A percentile compares a stretch with the other conserved stretches of the same genome.
phyloP scores from a whole-genome alignment of 2,113 vertebrate species.

The Hiodon tergisus region DNA sequence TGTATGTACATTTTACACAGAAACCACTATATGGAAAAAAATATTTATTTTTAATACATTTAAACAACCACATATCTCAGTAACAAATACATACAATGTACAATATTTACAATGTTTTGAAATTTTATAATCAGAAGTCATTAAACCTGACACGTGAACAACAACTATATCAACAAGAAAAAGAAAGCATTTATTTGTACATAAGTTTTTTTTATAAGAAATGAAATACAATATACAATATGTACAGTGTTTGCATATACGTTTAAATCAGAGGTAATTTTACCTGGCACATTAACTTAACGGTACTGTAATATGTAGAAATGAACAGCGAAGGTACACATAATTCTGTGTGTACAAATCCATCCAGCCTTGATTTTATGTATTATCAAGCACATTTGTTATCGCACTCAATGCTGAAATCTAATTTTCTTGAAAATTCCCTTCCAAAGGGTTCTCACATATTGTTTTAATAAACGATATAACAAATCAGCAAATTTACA shows the following conservation, averaged over 20 bases:
- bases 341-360: constrained; percentile 21
- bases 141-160: constrained; percentile 1
- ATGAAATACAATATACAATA: neutral
- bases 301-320: constrained; percentile 32
- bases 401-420: constrained; percentile 32
- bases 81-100: constrained; percentile 41
- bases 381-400: constrained; percentile 29
- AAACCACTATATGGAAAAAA: constrained; percentile 40
- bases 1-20: neutral
- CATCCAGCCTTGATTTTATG: constrained; percentile 13
- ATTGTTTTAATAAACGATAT: constrained; percentile 23
- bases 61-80: constrained; percentile 35
- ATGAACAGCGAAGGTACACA: constrained; percentile 19
- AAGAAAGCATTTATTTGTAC: constrained; percentile 1
- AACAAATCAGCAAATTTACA: constrained; percentile 18
- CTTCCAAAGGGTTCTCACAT: constrained; percentile 31
- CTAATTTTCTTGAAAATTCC: constrained; percentile 8
- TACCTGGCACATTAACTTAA: constrained; percentile 47
- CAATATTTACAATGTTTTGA: constrained; percentile 36
- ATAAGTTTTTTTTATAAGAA: neutral
- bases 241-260: constrained; percentile 20
- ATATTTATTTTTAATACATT: constrained; percentile 52
- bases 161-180: neutral
- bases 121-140: neutral
- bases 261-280: constrained; percentile 39